phyloP scores from a whole-genome alignment of 2,113 vertebrate genomes.

The Paramisgurnus dabryanus region DNA sequence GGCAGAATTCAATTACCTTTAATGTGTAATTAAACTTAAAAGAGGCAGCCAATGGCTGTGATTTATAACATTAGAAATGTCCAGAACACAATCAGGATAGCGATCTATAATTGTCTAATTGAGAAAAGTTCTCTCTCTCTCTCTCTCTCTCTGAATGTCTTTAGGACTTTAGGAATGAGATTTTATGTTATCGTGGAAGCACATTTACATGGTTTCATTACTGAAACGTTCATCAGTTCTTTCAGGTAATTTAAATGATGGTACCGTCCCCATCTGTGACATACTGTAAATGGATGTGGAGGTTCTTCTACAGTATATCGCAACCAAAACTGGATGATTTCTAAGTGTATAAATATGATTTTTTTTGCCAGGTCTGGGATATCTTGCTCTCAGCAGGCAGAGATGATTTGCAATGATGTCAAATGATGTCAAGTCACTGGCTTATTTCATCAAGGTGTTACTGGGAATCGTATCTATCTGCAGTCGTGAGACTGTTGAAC shows the following conservation, averaged over 20 bases:
- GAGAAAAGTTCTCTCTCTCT: neutral
- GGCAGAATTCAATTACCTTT: conserved; percentile 35
- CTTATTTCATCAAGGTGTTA: conserved; percentile 36
- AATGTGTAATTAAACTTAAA: conserved; percentile 32
- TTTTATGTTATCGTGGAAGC: too few species aligned
- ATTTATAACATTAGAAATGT: conserved; percentile 34
- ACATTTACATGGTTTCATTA: too few species aligned
- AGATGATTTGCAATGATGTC: conserved; percentile 24
- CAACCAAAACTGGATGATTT: neutral
- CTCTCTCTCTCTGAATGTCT: too few species aligned
- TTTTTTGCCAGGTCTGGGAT: conserved; percentile 20
- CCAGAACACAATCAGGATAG: conserved; percentile 18
- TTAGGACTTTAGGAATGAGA: too few species aligned
- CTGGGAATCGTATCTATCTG: conserved; percentile 14
- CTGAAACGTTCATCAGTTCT: too few species aligned
- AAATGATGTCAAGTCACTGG: conserved; percentile 38
- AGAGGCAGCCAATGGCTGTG: conserved; percentile 22
- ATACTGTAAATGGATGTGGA: neutral
- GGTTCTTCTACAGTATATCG: neutral
- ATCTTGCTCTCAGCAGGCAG: conserved; percentile 30
- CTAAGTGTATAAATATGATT: neutral
- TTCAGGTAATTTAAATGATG: neutral
- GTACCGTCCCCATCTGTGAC: neutral
- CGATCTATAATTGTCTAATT: conserved; percentile 33
- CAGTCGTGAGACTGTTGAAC: conserved; percentile 16